phyloP scores from a whole-genome alignment of 2,113 vertebrate species.

The Grammomys surdaster region DNA sequence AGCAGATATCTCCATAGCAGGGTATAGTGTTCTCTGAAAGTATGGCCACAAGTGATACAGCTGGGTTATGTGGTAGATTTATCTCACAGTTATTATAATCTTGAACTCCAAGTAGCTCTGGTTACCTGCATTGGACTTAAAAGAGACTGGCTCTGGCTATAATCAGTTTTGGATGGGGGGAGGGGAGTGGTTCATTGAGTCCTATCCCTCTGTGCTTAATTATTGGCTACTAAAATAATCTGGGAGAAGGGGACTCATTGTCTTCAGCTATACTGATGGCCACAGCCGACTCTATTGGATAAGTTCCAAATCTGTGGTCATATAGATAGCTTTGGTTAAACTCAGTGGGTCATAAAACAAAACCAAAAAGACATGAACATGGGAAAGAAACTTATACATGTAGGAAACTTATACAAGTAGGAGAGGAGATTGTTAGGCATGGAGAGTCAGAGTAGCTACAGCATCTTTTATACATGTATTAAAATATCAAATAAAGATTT shows the following conservation, averaged over 20 bases:
- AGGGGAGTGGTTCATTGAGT: not conserved
- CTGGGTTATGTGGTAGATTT: not conserved
- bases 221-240: not conserved
- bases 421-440: not conserved
- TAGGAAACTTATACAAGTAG: not conserved
- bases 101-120: not conserved
- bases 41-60: not conserved
- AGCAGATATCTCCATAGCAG: not conserved
- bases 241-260: not conserved
- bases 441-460: not conserved
- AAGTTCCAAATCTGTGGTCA: not conserved
- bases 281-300: not conserved
- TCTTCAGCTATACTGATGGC: not conserved
- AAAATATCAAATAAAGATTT: not conserved
- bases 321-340: not conserved
- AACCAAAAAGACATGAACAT: not conserved
- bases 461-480: not conserved
- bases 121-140: not conserved
- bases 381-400: not conserved
- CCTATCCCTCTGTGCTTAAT: not conserved
- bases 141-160: not conserved
- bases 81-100: not conserved
- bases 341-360: not conserved
- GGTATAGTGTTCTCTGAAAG: not conserved
- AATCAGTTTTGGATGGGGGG: not conserved